Percentiles rank a stretch among this genome's conserved stretches.
phyloP scores from a whole-genome alignment of 1,140 invertebrate species.

The Solenopsis invicta region DNA sequence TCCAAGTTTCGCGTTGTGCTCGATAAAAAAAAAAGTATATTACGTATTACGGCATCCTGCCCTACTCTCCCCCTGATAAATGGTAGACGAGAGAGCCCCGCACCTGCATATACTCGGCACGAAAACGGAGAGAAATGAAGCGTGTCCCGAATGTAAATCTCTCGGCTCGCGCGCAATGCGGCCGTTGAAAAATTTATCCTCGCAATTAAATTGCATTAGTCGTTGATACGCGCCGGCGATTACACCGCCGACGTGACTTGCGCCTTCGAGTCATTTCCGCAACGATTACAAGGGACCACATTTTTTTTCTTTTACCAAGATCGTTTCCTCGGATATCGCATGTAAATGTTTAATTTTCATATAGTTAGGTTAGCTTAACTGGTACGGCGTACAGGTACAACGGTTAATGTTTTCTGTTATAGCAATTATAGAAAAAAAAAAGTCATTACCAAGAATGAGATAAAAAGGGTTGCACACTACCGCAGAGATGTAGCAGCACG shows the following conservation, averaged over 20 bases:
- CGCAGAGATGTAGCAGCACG: conserved; percentile 57
- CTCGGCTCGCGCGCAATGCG: conserved; percentile 29
- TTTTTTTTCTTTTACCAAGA: conserved; percentile 8
- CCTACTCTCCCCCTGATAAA: conserved; percentile 18
- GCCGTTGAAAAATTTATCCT: conserved; percentile 38
- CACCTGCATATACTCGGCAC: background rate
- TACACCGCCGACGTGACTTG: conserved; percentile 45
- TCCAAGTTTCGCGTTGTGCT: background rate
- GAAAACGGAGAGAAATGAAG: conserved; percentile 44
- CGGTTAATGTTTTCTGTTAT: background rate
- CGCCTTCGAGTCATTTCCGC: conserved; percentile 27
- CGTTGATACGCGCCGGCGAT: conserved; percentile 30
- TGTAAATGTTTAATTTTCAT: conserved; percentile 2
- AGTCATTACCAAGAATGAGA: conserved; percentile 56
- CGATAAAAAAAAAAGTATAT: background rate
- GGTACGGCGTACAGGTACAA: conserved; percentile 16
- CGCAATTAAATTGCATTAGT: conserved; percentile 29
- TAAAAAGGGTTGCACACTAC: conserved; percentile 62
- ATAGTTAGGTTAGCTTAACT: conserved; percentile 21
- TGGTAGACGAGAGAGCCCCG: background rate
- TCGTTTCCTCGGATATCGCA: conserved; percentile 5
- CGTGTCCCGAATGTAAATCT: conserved; percentile 43
- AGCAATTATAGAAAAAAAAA: conserved; percentile 29
- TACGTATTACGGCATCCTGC: background rate
- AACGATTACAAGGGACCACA: conserved; percentile 5